These are phyloP conservation scores for Sialia sialis DNA, from an alignment of 2,113 vertebrate species.

Conservation along the genomic window DNA sequence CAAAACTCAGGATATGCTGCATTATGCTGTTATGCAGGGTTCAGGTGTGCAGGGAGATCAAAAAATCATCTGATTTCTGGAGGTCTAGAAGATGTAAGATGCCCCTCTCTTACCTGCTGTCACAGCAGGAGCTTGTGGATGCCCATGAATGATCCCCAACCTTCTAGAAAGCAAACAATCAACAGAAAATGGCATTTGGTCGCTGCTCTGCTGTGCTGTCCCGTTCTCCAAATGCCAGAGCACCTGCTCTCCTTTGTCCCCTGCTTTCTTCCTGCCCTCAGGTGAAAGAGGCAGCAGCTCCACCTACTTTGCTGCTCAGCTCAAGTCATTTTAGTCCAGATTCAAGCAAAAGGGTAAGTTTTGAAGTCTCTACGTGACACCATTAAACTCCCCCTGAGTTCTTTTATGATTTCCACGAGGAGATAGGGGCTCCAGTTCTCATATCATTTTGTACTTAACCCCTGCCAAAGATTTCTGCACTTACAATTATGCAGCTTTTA, in stretches of 20 bases:
- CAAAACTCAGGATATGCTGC: not conserved
- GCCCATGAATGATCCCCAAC: not conserved
- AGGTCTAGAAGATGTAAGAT: not conserved
- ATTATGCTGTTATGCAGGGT: not conserved
- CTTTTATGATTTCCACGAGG: not conserved
- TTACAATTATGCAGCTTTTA: not conserved
- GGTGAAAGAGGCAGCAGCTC: not conserved
- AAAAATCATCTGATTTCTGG: not conserved
- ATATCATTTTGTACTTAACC: not conserved
- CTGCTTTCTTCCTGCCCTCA: not conserved
- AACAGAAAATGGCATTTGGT: not conserved
- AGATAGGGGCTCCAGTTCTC: not conserved
- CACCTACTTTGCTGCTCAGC: not conserved
- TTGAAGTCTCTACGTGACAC: not conserved
- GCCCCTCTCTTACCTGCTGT: not conserved
- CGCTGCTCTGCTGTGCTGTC: not conserved
- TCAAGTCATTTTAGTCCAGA: not conserved
- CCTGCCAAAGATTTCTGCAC: not conserved
- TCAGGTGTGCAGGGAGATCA: not conserved
- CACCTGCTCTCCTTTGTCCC: not conserved
- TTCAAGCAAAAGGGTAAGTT: not conserved
- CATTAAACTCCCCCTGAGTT: not conserved
- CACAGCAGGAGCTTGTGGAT: not conserved
- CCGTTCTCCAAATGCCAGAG: not conserved
- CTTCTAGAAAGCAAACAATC: not conserved